Evolutionary conservation across 2,113 vertebrate species (phyloP), one percentile per base, ranked within the genome.

Genomic region (Cavia aperea): DNA sequence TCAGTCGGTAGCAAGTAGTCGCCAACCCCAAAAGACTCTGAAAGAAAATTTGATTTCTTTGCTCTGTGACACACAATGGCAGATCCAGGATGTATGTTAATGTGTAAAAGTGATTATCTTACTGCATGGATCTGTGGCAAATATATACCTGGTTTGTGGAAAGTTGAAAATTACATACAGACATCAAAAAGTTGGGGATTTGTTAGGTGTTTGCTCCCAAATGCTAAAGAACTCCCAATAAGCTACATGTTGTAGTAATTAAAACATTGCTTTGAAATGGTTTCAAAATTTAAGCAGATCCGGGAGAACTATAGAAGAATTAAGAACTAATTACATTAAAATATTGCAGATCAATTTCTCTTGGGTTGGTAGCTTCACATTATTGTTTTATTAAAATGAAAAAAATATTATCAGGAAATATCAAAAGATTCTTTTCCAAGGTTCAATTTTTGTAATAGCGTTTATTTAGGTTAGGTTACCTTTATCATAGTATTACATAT

Each of bases 291-390:
- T 96, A 96, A 97, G 81, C 68, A 94, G 87, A 97, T 96, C 93
- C 94, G 97, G 90, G 95, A 87, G 89, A 94, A 83, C 68, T 84
- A 88, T 54, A 95, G 75, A 96, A 49, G 91, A 97, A 96, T 97
- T 96, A 96, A 96, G 89, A 94, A 92, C 72, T 96, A 97, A 97
- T 96, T 97, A 95, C 56, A 92, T 96, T 97, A 97, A 97, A 95
- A 85, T 84, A 95, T 43, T 62, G 43, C 96, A 96, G 96, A 97
- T 96, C 90, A 96, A 86, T 95, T 97, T 92, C 65, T 89, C 85
- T 70, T 63, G 95, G 94, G 51, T 91, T 94, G 39, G 92, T 96
- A 96, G 89, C 81, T 95, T 97, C 75, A 77, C 23, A 65, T 94
- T 94, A 93, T 83, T 96, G 83, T 95, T 96, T 72, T 83, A 95